Conservation (phyloP, 2,888 invertebrate genomes). For the Steromphala cineraria region DNA sequence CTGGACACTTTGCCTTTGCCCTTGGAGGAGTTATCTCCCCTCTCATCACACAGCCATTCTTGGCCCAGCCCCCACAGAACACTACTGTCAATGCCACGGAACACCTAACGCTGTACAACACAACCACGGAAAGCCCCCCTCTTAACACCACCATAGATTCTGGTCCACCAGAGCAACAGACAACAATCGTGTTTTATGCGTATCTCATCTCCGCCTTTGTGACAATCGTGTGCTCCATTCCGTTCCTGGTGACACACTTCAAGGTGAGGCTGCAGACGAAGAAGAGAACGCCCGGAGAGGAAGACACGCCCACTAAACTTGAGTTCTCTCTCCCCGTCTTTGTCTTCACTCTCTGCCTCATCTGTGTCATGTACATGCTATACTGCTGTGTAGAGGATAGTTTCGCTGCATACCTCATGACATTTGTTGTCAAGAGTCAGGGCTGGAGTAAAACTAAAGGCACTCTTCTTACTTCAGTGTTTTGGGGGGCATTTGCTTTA, state of each 20-base stretch:
- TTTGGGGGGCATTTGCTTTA: constrained; percentile 74
- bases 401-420: constrained; percentile 70
- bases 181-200: constrained; percentile 38
- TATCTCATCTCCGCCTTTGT: constrained; percentile 46
- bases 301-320: constrained; percentile 9
- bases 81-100: not conserved
- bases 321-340: constrained; percentile 38
- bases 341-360: constrained; percentile 59
- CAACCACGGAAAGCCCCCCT: not conserved
- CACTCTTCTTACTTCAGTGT: constrained; percentile 70
- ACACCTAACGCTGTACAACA: not conserved
- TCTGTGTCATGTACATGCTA: constrained; percentile 69
- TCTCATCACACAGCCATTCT: constrained; percentile 75
- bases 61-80: constrained; percentile 38
- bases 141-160: not conserved
- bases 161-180: constrained; percentile 11
- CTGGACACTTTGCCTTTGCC: constrained; percentile 76
- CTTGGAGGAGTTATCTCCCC: constrained; percentile 76
- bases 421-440: constrained; percentile 67
- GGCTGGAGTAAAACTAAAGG: constrained; percentile 64
- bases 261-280: constrained; percentile 27
- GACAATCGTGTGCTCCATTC: constrained; percentile 31
- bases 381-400: constrained; percentile 74
- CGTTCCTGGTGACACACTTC: constrained; percentile 35
- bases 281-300: constrained; percentile 12